Evolutionary conservation across 2,888 invertebrate genomes (phyloP), one percentile per base, ranked within the genome.

Genomic region (Chymomyza fuscimana): DNA sequence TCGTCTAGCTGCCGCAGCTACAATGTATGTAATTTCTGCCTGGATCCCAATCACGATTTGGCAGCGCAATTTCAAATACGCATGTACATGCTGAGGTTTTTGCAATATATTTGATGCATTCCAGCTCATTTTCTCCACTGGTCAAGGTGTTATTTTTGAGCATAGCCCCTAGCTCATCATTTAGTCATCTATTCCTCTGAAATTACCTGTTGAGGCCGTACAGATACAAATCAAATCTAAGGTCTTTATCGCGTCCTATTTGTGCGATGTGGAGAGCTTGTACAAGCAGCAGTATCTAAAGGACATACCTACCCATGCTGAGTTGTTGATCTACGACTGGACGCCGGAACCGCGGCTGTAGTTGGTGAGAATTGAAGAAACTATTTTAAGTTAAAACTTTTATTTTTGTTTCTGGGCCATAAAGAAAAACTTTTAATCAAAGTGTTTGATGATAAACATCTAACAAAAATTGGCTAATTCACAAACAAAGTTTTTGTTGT

Each of bases 91-190:
- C 76, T 93, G 50, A 92, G 93, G 66, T 95, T 92, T 80, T 92
- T 93, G 1, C 95, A 96, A 81, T 98, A 98, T 89, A 93, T 96
- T 96, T 77, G 96, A 97, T 92, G 97, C 97, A 0, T 91, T 99
- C 67, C 94, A 95, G 32, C 99, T 99, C 92, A 84, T 99, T 0
- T 90, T 99, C 2, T 97, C 96, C 79, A 99, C 98, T 61, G 98
- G 99, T 0, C 97, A 99, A 92, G 99, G 99, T 67, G 96, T 98
- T 2, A 96, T 99, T 0, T 88, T 98, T 77, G 97, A 98, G 83
- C 94, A 98, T 76, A 94, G 78, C 99, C 2, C 94, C 98, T 76
- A 94, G 78, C 99, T 19, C 99, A 0, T 19, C 98, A 99, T 92
- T 93, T 99, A 80, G 94, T 97, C 0, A 94, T 99, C 78, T 99